A percentile compares a stretch with the other conserved stretches of the same genome.
Conservation (phyloP, 2,113 vertebrate species). For the cattle (Bos taurus) region ARS-UCD2.0 NC_037345.1:37883501-37884000, state of each 20-base stretch:
- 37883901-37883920: neutral
- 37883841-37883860: neutral
- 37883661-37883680: constrained; percentile 40
- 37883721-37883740: neutral
- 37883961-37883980: neutral
- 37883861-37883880: neutral
- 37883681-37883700: neutral
- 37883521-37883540: neutral
- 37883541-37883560: neutral
- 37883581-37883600: neutral
- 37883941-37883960: neutral
- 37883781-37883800: neutral
- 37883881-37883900: neutral
- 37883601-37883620: neutral
- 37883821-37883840: neutral
- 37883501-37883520: neutral
- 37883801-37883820: neutral
- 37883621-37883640: constrained; percentile 60
- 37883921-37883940: neutral
- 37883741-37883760: neutral
- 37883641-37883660: constrained; percentile 47
- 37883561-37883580: neutral
- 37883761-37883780: neutral
- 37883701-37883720: neutral
- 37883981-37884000: neutral